Evolutionary conservation across 2,113 vertebrate genomes (phyloP), one percentile per base, ranked within the genome.

Genomic region (Callipepla squamata): DNA sequence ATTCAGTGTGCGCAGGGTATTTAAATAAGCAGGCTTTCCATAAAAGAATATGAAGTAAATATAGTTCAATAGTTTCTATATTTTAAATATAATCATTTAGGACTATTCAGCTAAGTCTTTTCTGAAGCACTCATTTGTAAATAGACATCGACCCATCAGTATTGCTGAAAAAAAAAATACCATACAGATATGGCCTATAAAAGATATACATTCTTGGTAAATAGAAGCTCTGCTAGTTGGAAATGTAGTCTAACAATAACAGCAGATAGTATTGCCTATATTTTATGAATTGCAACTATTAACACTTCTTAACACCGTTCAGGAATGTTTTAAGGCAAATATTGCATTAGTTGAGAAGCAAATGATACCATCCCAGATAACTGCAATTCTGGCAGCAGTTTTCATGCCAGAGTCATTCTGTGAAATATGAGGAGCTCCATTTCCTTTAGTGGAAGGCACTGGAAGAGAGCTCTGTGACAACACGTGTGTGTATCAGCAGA

Each of bases 1-100:
- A 97, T 90, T 94, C 93, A 44, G 76, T 69, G 47, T 88, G 85
- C 93, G 79, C 80, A 62, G 85, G 65, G 84, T 95, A 68, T 96
- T 95, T 94, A 94, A 90, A 90, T 91, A 92, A 92, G 88, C 58
- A 83, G 42, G 51, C 53, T 77, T 74, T 84, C 80, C 89, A 72
- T 44, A 80, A 77, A 94, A 95, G 73, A 89, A 89, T 77, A 30
- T 68, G 87, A 87, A 89, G 45, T 66, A 38, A 81, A 80, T 74
- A n/a, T 36, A 67, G 93, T 77, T 84, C 69, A 62, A 45, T 63
- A 69, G 67, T 79, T 87, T 80, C 83, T 77, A 1, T 55, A 66
- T 89, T 96, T 86, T 94, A 84, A 88, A 85, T 87, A 76, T 83
- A 80, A 91, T 51, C 42, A 85, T 86, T 92, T 74, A 42, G 84